Evolutionary conservation across 2,113 vertebrate species (phyloP), one percentile per base, ranked within the genome.

Genomic region (Oriolus oriolus): DNA sequence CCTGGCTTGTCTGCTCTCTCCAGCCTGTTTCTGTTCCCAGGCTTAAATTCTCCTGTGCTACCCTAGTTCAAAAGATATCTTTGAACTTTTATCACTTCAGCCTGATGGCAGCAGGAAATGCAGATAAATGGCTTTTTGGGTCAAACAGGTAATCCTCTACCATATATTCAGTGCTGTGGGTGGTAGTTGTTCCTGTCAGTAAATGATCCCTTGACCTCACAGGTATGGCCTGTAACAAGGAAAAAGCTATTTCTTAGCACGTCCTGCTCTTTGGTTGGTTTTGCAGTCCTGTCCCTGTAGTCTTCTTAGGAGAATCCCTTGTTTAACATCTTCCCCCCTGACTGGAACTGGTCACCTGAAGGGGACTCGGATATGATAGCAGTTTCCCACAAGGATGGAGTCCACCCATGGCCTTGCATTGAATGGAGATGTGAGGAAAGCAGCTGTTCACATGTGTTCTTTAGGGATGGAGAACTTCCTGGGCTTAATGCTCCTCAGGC

Each of bases 51-150:
- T 95, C 37, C 63, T 66, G 63, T 42, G 60, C 69, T 89, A 54
- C 28, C 39, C 39, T 84, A 44, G 79, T 97, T 97, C 94, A 94
- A 74, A 95, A 77, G 81, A 84, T 92, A 92, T 77, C 89, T 97
- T 97, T 98, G 96, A 98, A 97, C 95, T 97, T 86, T 4, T 63
- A 59, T 78, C 69, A 80, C 87, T 89, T 90, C 66, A 92, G 49
- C 37, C 89, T 35, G 31, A 86, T 95, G 93, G 89, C 54, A 89
- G 90, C 96, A 97, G 97, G 96, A 98, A 97, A 91, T 15, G 15
- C 45, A 92, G 77, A 95, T 87, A 93, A 94, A 89, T 86, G 75
- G 30, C 61, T 79, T 84, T 92, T 93, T 56, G 50, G 92, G 89
- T 96, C 92, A 96, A 78, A 78, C 16, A 71, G 76, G n/a, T 54